Percentiles rank a stretch among this genome's conserved stretches.
These are phyloP conservation scores for Clostera curtula DNA, from an alignment of 2,888 invertebrate genomes.

Conservation along the genomic window DNA sequence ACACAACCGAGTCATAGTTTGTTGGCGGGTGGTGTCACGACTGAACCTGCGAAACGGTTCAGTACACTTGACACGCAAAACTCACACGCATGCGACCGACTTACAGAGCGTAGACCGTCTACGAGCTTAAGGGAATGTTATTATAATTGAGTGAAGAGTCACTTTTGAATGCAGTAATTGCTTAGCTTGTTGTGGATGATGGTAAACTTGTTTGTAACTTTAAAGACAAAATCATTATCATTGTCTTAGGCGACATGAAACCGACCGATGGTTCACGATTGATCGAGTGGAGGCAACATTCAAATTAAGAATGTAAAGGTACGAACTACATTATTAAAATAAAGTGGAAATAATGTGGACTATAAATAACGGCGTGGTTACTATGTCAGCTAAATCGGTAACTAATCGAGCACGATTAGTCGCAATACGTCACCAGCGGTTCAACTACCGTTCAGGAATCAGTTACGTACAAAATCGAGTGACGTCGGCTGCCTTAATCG, in stretches of 20 bases:
- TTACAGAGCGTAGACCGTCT: not conserved
- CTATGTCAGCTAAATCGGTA: slow-evolving; percentile 1
- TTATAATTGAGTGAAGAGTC: too few relatives aligned
- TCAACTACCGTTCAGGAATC: slow-evolving; percentile 14
- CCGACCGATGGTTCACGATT: too few relatives aligned
- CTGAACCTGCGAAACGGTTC: slow-evolving; percentile 36
- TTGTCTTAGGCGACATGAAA: too few relatives aligned
- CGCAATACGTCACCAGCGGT: not conserved
- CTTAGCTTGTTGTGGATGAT: not conserved
- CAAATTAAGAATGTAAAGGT: too few relatives aligned
- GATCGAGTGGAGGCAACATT: too few relatives aligned
- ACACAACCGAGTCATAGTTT: slow-evolving; percentile 43
- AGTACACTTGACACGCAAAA: slow-evolving; percentile 40
- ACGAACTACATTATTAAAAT: too few relatives aligned
- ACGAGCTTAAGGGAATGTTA: too few relatives aligned
- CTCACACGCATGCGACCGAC: slow-evolving; percentile 11
- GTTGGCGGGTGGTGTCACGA: slow-evolving; percentile 36
- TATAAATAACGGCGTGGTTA: too few relatives aligned
- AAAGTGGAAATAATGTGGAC: too few relatives aligned
- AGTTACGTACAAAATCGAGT: slow-evolving; percentile 20
- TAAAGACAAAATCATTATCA: not conserved
- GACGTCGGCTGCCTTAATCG: slow-evolving; percentile 22
- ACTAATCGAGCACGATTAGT: slow-evolving; percentile 7
- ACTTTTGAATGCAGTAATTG: too few relatives aligned
- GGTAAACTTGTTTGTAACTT: not conserved